Evolutionary conservation across 2,888 invertebrate species (phyloP).

Genomic region (Pyrrhosoma nymphula): DNA sequence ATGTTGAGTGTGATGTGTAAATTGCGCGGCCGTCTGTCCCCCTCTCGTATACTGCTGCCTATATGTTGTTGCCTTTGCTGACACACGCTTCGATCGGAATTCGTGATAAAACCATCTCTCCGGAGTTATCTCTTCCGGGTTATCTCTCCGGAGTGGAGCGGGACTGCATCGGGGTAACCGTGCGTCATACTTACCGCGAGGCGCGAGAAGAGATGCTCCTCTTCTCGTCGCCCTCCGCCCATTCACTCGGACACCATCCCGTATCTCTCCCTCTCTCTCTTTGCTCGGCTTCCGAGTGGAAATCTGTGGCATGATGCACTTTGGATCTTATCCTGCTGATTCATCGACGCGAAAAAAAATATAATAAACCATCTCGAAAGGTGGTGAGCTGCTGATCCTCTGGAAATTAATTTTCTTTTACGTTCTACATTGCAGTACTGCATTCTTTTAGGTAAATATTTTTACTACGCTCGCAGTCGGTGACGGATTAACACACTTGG

Average conservation of each 20-base stretch:
- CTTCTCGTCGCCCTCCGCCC: background rate
- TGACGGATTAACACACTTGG: too few species aligned
- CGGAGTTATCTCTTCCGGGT: background rate
- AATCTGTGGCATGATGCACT: background rate
- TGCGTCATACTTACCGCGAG: background rate
- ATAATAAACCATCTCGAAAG: too few species aligned
- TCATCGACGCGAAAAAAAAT: background rate
- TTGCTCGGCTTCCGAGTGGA: background rate
- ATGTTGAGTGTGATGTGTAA: background rate
- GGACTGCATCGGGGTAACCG: background rate
- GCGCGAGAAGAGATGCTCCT: too few species aligned
- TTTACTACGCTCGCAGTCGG: too few species aligned
- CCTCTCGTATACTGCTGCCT: background rate
- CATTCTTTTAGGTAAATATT: too few species aligned
- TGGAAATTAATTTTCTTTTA: too few species aligned
- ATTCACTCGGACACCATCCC: background rate
- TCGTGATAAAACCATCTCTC: background rate
- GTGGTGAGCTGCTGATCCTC: too few species aligned
- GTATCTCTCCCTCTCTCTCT: background rate
- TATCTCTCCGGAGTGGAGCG: background rate
- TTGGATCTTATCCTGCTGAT: background rate
- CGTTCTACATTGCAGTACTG: too few species aligned
- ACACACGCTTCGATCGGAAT: background rate
- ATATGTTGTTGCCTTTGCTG: background rate
- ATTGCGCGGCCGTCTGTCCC: background rate